Percentiles rank a stretch among this genome's conserved stretches.
These are phyloP conservation scores for Verasper variegatus DNA, from an alignment of 2,113 vertebrate species.

Conservation along the genomic window DNA sequence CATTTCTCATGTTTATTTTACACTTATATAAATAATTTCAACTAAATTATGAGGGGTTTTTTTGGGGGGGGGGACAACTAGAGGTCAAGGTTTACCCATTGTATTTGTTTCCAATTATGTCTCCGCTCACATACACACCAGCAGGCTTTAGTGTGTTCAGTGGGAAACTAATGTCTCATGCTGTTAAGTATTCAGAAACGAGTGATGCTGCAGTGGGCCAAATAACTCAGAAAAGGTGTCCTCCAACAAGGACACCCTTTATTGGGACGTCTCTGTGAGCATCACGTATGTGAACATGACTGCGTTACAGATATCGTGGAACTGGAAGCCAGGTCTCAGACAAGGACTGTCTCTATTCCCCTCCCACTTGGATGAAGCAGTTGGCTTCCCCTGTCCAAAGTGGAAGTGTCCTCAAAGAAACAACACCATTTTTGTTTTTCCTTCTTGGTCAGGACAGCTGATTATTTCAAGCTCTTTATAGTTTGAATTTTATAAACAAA, in stretches of 20 bases:
- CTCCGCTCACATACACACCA: background rate
- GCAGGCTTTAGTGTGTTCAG: constrained; percentile 3
- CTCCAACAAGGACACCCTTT: constrained; percentile 43
- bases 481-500: constrained; percentile 10
- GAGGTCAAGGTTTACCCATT: background rate
- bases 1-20: background rate
- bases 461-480: too few relatives aligned
- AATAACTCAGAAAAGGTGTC: constrained; percentile 29
- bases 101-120: background rate
- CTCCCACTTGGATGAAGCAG: background rate
- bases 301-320: constrained; percentile 1
- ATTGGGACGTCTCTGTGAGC: constrained; percentile 15
- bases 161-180: background rate
- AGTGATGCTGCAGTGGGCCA: background rate
- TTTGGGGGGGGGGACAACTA: background rate
- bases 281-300: constrained; percentile 12
- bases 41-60: background rate
- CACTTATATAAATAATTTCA: background rate
- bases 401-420: background rate
- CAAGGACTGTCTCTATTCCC: background rate
- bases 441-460: too few relatives aligned
- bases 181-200: constrained; percentile 34
- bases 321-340: background rate
- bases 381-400: background rate
- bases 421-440: background rate